These are phyloP conservation scores for Spea bombifrons DNA, from an alignment of 2,113 vertebrate genomes.

Conservation along the genomic window DNA sequence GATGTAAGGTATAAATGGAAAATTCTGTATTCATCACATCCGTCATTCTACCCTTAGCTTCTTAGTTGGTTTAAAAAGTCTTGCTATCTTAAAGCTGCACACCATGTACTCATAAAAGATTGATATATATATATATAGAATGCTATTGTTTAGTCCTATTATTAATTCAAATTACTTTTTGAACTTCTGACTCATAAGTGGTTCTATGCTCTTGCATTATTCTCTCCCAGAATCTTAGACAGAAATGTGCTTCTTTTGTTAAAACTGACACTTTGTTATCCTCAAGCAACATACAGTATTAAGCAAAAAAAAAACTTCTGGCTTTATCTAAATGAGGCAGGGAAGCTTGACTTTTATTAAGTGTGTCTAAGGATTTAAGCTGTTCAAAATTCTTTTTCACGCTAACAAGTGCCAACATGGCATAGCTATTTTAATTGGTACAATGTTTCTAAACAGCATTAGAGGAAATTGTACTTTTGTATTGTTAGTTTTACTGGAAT, in stretches of 20 bases:
- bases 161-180: constrained; percentile 22
- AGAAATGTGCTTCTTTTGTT: constrained; percentile 18
- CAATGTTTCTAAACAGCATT: constrained; percentile 4
- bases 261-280: constrained; percentile 37
- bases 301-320: constrained; percentile 46
- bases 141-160: constrained; percentile 9
- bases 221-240: background rate
- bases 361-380: constrained; percentile 38
- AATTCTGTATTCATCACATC: background rate
- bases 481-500: background rate
- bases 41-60: background rate
- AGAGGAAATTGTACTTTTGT: background rate
- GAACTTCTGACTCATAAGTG: constrained; percentile 19
- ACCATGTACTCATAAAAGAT: constrained; percentile 5
- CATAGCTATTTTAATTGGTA: constrained; percentile 10
- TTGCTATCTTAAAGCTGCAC: constrained; percentile 4
- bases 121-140: constrained; percentile 3
- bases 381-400: constrained; percentile 7
- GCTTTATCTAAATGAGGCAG: constrained; percentile 32
- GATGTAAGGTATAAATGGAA: constrained; percentile 1
- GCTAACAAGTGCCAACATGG: constrained; percentile 5
- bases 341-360: constrained; percentile 47
- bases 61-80: background rate
- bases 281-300: constrained; percentile 37
- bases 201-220: background rate